phyloP scores from a whole-genome alignment of 2,113 vertebrate species.

The Spilogale gracilis region DNA sequence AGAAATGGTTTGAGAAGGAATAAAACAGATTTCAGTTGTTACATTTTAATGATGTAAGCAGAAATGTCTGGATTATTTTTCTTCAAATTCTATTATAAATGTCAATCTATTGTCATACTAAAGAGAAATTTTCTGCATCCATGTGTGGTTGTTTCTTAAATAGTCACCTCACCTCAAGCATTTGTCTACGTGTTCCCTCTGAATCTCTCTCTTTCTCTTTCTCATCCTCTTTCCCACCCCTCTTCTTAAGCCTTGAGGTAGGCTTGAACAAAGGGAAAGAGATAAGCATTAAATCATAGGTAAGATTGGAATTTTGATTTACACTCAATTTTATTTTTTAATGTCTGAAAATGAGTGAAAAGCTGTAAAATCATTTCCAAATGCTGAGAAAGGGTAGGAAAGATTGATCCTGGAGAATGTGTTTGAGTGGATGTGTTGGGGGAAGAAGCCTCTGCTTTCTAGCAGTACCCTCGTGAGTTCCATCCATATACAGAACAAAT shows the following conservation, averaged over 20 bases:
- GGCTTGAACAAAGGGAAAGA: not conserved
- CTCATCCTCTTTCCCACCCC: not conserved
- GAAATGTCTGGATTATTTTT: not conserved
- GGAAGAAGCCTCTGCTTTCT: not conserved
- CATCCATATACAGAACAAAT: not conserved
- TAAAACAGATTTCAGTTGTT: not conserved
- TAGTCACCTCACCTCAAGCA: not conserved
- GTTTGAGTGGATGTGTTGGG: not conserved
- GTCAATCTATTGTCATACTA: not conserved
- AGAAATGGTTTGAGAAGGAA: not conserved
- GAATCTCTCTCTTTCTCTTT: not conserved
- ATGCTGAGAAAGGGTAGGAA: not conserved
- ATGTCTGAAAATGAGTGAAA: slow-evolving; percentile 29
- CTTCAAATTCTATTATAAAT: not conserved
- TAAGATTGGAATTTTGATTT: not conserved
- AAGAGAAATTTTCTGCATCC: not conserved
- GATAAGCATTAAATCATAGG: not conserved
- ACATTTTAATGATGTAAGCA: not conserved
- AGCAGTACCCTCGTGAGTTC: not conserved
- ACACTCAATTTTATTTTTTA: not conserved
- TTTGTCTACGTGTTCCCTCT: not conserved
- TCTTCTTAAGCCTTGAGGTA: not conserved
- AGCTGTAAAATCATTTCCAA: not conserved
- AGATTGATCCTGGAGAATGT: not conserved
- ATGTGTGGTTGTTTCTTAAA: not conserved